Base-by-base conservation (phyloP, 2,888 invertebrate species). In the Caenorhabditis macrosperma region DNA sequence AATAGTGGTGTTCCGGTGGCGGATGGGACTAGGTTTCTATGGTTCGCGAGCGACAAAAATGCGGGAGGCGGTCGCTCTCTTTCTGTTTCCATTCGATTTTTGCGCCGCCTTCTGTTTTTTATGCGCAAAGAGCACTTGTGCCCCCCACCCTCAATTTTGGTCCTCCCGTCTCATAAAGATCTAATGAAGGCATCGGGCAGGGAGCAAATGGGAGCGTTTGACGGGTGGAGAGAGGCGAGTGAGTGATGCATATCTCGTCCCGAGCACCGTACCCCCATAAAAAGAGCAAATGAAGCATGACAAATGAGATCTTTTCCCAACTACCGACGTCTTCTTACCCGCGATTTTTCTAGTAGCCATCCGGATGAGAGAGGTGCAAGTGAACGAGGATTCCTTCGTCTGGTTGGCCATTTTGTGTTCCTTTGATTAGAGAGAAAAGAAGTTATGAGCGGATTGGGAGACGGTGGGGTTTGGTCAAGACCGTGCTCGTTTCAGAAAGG, bases 1-100 rank as follows among this genome's bases (percentile, higher is more conserved):
- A 68, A 68, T 57, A 68, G 67, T 59, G 57, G 67, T 28, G 67
- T 68, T 68, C 67, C 67, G 67, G 67, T 66, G 46, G 46, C 22
- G 41, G 55, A 46, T 55, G 50, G 41, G 48, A 26, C 35, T 68
- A 54, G 54, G 64, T 52, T 64, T 41, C 24, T 64, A 64, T 64
- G 38, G 48, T 17, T 20, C 15, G 50, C 20, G 41, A 30, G 55
- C 44, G 33, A 55, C n/a, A 20, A 22, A 44, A 67, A 46, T 33
- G 33, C 6, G 33, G 33, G 33, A 5, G 33, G 9, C 38, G 38
- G 9, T n/a, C 38, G 38, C 38, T 10, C 38, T 38, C 38, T 38
- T 7, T 9, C 15, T 38, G 9, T 38, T 38, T 38, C 15, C 9
- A 38, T 38, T 38, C 33, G 33, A 33, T 33, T 33, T 33, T 33